Conservation (phyloP, 2,797 vertebrate species). For the Zalophus californianus region DNA sequence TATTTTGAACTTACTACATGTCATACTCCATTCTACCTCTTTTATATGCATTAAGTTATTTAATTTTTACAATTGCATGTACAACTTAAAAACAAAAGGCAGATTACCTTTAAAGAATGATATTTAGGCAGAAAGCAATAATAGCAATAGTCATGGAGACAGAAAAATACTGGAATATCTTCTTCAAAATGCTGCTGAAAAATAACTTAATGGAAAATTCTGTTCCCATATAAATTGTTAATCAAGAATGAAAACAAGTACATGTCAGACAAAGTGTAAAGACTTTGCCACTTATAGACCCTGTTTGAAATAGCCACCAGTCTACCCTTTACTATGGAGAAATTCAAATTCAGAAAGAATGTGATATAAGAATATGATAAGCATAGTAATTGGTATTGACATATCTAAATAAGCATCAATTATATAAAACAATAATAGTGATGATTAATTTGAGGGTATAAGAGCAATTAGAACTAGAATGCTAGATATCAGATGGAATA, state of each 20-base stretch:
- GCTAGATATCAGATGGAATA: neutral
- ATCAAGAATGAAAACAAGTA: neutral
- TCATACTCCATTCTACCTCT: neutral
- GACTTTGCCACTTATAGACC: neutral
- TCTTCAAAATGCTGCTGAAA: neutral
- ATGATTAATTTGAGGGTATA: neutral
- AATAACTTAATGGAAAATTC: neutral
- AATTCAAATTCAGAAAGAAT: slow-evolving; percentile 11
- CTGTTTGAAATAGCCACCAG: neutral
- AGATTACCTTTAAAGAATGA: neutral
- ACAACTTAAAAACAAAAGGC: neutral
- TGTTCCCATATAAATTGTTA: neutral
- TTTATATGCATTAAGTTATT: neutral
- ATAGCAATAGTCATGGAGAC: neutral
- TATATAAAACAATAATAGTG: neutral
- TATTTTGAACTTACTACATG: neutral
- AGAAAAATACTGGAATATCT: neutral
- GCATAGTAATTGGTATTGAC: neutral
- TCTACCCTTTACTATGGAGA: neutral
- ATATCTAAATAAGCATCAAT: slow-evolving; percentile 13
- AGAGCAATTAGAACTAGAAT: slow-evolving; percentile 24
- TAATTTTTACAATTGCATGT: neutral
- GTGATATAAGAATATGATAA: neutral
- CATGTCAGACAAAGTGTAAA: neutral
- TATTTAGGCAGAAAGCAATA: neutral